Evolutionary conservation across 2,888 invertebrate genomes (phyloP), one percentile per base, ranked within the genome.

Genomic region (Cerastis leucographa): DNA sequence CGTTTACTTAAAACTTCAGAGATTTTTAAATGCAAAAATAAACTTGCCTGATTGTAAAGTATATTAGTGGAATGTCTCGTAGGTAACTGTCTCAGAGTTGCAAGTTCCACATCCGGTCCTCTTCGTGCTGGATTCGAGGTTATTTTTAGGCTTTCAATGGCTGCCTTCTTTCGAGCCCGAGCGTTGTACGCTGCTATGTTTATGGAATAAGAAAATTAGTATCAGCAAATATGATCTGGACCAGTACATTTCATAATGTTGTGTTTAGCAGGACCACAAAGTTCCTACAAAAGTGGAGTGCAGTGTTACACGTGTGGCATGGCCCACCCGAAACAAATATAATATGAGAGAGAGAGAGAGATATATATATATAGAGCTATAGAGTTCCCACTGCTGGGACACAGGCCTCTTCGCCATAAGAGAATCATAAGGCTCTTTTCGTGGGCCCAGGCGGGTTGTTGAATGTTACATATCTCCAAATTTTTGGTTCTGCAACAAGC

Each of bases 61-160:
- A 98, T 98, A 91, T 99, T 99, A 25, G 98, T 98, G 77, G 98
- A 98, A 91, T 99, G 98, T 68, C 98, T 97, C 81, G 98, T 98
- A 0, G 99, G 99, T 40, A 99, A 97, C 90, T 99, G 98, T 77
- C 99, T 97, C 73, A 99, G 95, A 0, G 98, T 98, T 1, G 99
- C 99, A 71, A 99, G 95, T 92, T 99, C 99, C 0, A 98, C 97
- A 90, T 99, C 99, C 9, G 98, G 97, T 22, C 97, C 97, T 87
- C 97, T 94, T n/a, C 95, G 90, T 19, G 93, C 89, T 5, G 92
- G 89, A 25, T 94, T 94, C 7, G 94, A 93, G 22, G 95, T 92
- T 42, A 97, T 95, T 88, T 97, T n/a, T n/a, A n/a, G 95, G 80
- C 97, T 97, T 29, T 97, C 97, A 1, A 97, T 84, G 68, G 97